These are phyloP conservation scores for Drosophila subsilvestris DNA, from an alignment of 2,888 invertebrate species.

Conservation along the genomic window DNA sequence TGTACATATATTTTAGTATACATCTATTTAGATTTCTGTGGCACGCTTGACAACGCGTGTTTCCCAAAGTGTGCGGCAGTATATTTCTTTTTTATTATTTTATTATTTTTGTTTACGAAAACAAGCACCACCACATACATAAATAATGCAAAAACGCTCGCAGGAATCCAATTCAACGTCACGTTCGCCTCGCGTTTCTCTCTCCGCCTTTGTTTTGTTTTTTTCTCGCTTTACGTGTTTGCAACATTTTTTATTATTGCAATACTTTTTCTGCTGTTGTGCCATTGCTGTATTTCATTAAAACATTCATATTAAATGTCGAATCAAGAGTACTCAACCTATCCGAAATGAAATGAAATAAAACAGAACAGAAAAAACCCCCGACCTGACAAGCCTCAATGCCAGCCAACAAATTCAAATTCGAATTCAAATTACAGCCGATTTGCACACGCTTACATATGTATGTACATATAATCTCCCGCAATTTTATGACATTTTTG, in stretches of 20 bases:
- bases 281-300: conserved; percentile 20
- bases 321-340: conserved; percentile 38
- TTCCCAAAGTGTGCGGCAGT: conserved; percentile 22
- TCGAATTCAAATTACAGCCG: conserved; percentile 28
- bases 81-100: conserved; percentile 14
- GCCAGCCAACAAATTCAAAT: conserved; percentile 27
- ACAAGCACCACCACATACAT: conserved; percentile 12
- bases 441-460: conserved; percentile 36
- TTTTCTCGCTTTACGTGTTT: conserved; percentile 54
- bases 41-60: conserved; percentile 45
- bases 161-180: conserved; percentile 72
- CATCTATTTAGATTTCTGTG: conserved; percentile 13
- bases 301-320: conserved; percentile 45
- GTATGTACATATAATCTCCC: conserved; percentile 12
- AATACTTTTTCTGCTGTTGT: conserved; percentile 15
- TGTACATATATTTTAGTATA: conserved; percentile 1
- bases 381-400: conserved; percentile 20
- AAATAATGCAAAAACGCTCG: conserved; percentile 39
- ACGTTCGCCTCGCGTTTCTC: conserved; percentile 66
- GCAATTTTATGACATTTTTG: conserved; percentile 3
- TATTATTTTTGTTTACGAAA: conserved; percentile 37
- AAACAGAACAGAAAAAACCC: conserved; percentile 7
- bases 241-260: conserved; percentile 42
- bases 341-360: conserved; percentile 6
- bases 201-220: conserved; percentile 43